These are phyloP conservation scores for Falco concolor DNA, from an alignment of 2,797 vertebrate genomes.

Conservation along the genomic window DNA sequence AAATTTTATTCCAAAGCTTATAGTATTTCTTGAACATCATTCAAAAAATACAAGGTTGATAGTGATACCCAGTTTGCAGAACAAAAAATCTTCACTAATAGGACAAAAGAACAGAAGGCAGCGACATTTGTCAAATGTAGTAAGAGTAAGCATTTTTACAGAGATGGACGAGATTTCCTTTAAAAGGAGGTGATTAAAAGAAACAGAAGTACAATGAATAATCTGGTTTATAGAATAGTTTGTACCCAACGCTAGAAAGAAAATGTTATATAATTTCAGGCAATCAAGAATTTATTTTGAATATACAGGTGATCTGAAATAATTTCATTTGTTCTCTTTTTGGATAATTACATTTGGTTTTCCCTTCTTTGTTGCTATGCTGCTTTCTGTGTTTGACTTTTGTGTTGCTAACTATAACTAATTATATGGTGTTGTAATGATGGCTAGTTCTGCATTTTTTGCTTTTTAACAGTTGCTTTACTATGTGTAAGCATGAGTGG, in stretches of 20 bases:
- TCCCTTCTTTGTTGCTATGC: constrained; percentile 60
- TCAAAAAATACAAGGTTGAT: neutral
- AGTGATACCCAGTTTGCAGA: neutral
- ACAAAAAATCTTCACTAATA: neutral
- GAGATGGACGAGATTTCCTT: neutral
- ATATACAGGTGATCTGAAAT: neutral
- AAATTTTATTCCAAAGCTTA: neutral
- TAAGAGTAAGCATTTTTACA: neutral
- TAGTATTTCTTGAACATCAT: neutral
- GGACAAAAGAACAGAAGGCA: neutral
- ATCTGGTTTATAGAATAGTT: neutral
- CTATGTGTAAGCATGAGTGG: constrained; percentile 72
- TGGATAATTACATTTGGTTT: constrained; percentile 32
- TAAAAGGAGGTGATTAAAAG: neutral
- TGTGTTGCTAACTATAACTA: constrained; percentile 72
- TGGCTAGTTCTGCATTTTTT: constrained; percentile 61
- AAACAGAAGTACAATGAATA: neutral
- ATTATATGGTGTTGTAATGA: constrained; percentile 59
- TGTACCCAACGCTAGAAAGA: neutral
- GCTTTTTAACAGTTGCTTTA: constrained; percentile 74
- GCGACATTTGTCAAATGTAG: neutral
- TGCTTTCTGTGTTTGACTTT: constrained; percentile 68
- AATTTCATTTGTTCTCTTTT: neutral
- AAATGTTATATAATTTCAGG: neutral
- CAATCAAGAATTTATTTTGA: neutral